Conservation (phyloP, 2,888 invertebrate species). For the Oxycera nigricornis region DNA sequence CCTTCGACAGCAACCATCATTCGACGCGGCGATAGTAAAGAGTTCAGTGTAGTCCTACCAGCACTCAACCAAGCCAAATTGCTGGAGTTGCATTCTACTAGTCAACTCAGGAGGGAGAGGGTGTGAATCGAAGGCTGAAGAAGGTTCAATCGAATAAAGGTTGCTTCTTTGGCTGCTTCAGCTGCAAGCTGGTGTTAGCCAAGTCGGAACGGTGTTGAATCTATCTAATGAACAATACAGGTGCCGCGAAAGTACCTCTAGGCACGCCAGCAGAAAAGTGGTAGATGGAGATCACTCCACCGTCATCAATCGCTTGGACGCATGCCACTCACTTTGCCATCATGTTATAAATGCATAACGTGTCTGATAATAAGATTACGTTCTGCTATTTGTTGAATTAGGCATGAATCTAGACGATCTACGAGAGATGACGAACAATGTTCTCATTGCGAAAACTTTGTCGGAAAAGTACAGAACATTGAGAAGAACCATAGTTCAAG, state of each 20-base stretch:
- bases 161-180: not conserved
- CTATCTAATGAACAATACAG: constrained; percentile 11
- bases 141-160: not conserved
- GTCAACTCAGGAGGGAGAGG: not conserved
- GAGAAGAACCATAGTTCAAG: no score
- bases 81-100: constrained; percentile 13
- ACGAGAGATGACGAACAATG: not conserved
- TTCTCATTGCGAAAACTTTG: no score
- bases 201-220: not conserved
- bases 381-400: constrained; percentile 12
- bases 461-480: no score
- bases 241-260: constrained; percentile 2
- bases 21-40: not conserved
- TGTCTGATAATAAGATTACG: not conserved
- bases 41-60: no score
- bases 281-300: not conserved
- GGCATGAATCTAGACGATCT: not conserved
- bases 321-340: constrained; percentile 19
- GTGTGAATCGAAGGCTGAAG: constrained; percentile 11
- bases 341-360: constrained; percentile 22
- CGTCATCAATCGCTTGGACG: constrained; percentile 8
- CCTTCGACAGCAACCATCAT: constrained; percentile 7
- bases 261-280: constrained; percentile 9
- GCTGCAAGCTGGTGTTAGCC: not conserved
- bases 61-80: no score